Evolutionary conservation across 2,888 invertebrate species (phyloP).

Genomic region (Choreutis nemorana): DNA sequence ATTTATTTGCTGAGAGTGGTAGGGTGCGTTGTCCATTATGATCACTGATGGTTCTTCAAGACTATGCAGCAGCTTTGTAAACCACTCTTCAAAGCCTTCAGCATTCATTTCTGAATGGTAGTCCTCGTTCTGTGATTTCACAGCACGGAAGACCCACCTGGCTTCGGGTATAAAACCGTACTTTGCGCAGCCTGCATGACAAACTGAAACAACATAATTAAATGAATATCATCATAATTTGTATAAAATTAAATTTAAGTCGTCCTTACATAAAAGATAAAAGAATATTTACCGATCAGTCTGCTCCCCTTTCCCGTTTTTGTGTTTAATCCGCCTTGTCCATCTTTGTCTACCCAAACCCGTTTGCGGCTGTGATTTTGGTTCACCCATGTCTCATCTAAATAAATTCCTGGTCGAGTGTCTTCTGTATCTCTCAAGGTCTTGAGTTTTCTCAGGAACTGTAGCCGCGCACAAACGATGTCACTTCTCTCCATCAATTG

Average conservation of each 20-base stretch:
- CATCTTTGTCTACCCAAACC: slow-evolving; percentile 6
- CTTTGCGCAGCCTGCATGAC: slow-evolving; percentile 8
- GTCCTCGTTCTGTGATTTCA: slow-evolving; percentile 7
- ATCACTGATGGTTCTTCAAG: slow-evolving; percentile 8
- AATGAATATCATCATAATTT: too few species aligned
- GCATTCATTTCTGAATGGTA: slow-evolving; percentile 9
- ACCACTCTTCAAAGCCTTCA: slow-evolving; percentile 7
- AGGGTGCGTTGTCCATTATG: too few species aligned
- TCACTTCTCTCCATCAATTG: slow-evolving; percentile 5
- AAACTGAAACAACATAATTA: too few species aligned
- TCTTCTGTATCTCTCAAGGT: slow-evolving; percentile 4
- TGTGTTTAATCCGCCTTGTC: slow-evolving; percentile 7
- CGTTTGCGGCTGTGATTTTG: slow-evolving; percentile 6
- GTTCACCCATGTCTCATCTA: slow-evolving; percentile 8
- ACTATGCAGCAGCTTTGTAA: slow-evolving; percentile 4
- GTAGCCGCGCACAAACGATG: slow-evolving; percentile 4
- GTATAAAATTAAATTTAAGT: too few species aligned
- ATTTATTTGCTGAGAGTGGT: too few species aligned
- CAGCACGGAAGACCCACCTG: slow-evolving; percentile 4
- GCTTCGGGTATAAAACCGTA: slow-evolving; percentile 7
- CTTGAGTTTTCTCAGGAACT: slow-evolving; percentile 7
- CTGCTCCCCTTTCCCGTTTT: slow-evolving; percentile 6
- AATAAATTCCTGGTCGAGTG: slow-evolving; percentile 6
- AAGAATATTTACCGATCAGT: too few species aligned
- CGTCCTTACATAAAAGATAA: too few species aligned